Conservation (phyloP, 2,113 vertebrate species). For the Elephas maximus region DNA sequence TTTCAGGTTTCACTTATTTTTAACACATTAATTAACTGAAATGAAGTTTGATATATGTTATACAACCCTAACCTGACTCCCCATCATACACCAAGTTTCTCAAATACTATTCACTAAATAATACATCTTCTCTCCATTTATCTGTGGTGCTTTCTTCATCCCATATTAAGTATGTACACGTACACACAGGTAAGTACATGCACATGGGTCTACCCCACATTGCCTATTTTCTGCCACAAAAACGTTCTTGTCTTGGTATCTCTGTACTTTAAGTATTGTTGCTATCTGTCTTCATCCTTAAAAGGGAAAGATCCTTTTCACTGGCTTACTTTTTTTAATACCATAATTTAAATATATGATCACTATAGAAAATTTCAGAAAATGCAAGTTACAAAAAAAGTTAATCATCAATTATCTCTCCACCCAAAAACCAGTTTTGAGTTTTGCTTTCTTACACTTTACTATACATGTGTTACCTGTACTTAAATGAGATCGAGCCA, state of each 20-base stretch:
- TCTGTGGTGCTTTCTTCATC: not conserved
- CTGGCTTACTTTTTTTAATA: not conserved
- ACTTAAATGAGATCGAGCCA: not conserved
- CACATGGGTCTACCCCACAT: not conserved
- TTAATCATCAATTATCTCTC: not conserved
- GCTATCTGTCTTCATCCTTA: not conserved
- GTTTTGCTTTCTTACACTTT: not conserved
- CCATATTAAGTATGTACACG: not conserved
- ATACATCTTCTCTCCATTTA: not conserved
- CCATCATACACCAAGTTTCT: not conserved
- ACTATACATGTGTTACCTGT: not conserved
- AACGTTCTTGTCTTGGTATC: not conserved
- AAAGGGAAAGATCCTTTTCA: not conserved
- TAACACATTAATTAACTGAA: not conserved
- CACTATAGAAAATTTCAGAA: not conserved
- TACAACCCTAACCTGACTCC: not conserved
- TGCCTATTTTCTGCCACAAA: not conserved
- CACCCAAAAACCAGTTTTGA: not conserved
- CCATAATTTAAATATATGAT: not conserved
- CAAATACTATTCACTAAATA: not conserved
- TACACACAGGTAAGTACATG: not conserved
- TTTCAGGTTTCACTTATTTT: conserved; percentile 35
- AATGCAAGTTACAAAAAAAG: not conserved
- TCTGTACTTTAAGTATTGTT: not conserved
- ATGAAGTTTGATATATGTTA: not conserved